Base-by-base conservation (phyloP, 1,140 invertebrate species). In the Leptonema lineaticorne region DNA sequence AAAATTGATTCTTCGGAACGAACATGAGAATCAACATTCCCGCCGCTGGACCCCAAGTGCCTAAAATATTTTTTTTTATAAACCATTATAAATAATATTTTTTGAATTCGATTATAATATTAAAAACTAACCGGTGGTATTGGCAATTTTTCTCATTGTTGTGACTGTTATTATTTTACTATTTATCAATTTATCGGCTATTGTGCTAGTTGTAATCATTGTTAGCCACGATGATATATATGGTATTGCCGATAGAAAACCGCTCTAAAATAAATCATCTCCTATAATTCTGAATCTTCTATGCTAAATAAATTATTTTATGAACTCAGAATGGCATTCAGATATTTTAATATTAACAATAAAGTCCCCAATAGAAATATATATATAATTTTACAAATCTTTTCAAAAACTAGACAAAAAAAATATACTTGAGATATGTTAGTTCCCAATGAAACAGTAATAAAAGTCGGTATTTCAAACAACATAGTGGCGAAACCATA, bases 161-260 rank as follows among this genome's bases (percentile, higher is more conserved):
- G 75, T 82, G 5, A 83, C 75, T 0, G 78, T 73, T 0, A 84
- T 63, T n/a, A 77, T 71, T 14, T 82, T 78, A 37, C 79, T 83
- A 5, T 75, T 78, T 4, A 85, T 75, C 1, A 87, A 74, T 7
- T 74, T 81, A 74, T 89, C 88, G 0, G 86, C 79, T 0, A 85
- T 33, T 69, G 78, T 82, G 24, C 87, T 83, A 14, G 85, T 80
- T 2, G 86, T 77, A 22, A 89, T 83, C 30, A 85, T 84, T 41
- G 87, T 73, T 0, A 89, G 67, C 85, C 86, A 89, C 76, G 87
- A 86, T 0, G 78, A 80, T 5, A 89, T 75, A 72, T 93, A 94
- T 0, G 92, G 92, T 5, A 93, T 73, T 0, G 91, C 87, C 14
- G 91, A 88, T 24, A 87, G 77, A 16, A 87, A 75, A 9, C 91